phyloP scores from a whole-genome alignment of 2,888 invertebrate species.

The Habroteleia sp. region DNA sequence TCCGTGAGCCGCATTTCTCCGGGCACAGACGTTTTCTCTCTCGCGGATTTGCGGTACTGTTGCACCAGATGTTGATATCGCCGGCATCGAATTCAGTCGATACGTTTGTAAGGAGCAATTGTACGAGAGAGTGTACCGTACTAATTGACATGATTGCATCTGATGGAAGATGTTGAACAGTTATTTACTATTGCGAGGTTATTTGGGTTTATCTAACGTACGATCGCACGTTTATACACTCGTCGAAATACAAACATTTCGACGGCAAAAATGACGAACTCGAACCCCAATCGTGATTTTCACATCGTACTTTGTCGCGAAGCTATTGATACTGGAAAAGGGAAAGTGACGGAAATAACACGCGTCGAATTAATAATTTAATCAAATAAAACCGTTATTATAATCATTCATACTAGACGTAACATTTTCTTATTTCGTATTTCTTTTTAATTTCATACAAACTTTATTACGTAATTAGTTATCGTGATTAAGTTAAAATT shows the following conservation, averaged over 20 bases:
- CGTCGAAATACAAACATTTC: constrained; percentile 42
- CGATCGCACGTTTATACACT: constrained; percentile 48
- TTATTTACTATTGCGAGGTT: constrained; percentile 60
- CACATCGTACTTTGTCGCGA: background rate
- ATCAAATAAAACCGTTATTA: too few species aligned
- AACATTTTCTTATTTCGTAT: too few species aligned
- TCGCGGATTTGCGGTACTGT: constrained; percentile 52
- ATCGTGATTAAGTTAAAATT: too few species aligned
- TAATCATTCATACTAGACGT: too few species aligned
- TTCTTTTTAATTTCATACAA: too few species aligned
- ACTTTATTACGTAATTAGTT: too few species aligned
- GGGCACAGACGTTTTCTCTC: constrained; percentile 39
- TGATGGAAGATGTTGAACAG: constrained; percentile 61
- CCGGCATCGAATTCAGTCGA: constrained; percentile 44
- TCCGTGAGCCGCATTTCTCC: constrained; percentile 54
- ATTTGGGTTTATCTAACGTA: constrained; percentile 57
- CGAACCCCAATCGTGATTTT: background rate
- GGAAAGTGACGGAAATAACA: too few species aligned
- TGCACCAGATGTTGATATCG: constrained; percentile 57
- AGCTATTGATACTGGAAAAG: background rate
- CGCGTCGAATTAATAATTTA: too few species aligned
- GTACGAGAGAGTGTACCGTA: constrained; percentile 61
- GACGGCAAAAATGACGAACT: constrained; percentile 12
- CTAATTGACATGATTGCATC: constrained; percentile 64
- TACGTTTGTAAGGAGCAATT: constrained; percentile 56